Percentiles rank a stretch among this genome's conserved stretches.
These are phyloP conservation scores for Alcis repandata DNA, from an alignment of 2,888 invertebrate genomes.

Conservation along the genomic window DNA sequence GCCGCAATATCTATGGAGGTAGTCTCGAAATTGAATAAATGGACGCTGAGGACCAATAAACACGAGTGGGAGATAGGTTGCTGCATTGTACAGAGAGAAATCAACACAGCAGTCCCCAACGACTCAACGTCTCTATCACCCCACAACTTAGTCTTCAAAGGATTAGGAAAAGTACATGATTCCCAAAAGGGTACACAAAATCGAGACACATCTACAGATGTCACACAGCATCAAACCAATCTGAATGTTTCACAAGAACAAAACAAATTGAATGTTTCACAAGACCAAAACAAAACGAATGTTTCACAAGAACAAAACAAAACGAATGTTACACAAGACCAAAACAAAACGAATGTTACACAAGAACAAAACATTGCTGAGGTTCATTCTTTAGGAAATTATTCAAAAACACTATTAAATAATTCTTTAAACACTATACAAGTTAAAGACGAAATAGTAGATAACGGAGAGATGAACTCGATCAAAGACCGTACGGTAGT, in stretches of 20 bases:
- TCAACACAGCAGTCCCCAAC: neutral
- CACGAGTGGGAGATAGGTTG: constrained; percentile 7
- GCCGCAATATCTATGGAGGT: neutral
- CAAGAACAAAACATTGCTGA: too few species aligned
- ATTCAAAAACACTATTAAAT: too few species aligned
- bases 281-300: too few species aligned
- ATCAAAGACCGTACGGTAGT: neutral
- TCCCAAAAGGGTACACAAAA: neutral
- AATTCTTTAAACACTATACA: too few species aligned
- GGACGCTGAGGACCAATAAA: neutral
- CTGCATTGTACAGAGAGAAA: neutral
- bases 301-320: too few species aligned
- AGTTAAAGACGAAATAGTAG: too few species aligned
- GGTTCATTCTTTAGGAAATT: too few species aligned
- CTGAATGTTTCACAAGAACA: too few species aligned
- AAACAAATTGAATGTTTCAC: too few species aligned
- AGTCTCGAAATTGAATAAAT: neutral
- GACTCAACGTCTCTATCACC: neutral
- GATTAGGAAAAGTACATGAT: neutral
- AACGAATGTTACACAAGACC: too few species aligned
- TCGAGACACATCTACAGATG: neutral
- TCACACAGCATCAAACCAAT: too few species aligned
- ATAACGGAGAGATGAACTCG: neutral
- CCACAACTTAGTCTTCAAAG: neutral
- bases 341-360: too few species aligned